Conservation (phyloP, 2,797 vertebrate genomes). For the Ambastaia sidthimunki region DNA sequence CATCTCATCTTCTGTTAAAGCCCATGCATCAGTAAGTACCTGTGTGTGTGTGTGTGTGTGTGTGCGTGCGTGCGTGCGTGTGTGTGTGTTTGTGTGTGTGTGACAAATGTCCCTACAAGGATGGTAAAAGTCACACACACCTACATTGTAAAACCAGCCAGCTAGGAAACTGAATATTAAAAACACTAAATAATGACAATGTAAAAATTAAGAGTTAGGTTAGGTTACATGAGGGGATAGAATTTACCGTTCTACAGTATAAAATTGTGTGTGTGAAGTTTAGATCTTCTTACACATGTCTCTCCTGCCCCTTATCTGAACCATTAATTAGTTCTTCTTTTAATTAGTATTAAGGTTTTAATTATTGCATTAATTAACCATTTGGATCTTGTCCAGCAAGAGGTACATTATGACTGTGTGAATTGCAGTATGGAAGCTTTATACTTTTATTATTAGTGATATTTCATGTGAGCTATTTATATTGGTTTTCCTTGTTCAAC, state of each 20-base stretch:
- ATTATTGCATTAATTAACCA: constrained; percentile 44
- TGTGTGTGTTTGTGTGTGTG: constrained; percentile 31
- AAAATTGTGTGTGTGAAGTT: background rate
- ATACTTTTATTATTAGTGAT: background rate
- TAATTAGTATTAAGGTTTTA: constrained; percentile 50
- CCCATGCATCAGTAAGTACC: constrained; percentile 90
- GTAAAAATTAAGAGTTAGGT: background rate
- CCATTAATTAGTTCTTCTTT: constrained; percentile 45
- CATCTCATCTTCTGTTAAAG: constrained; percentile 88
- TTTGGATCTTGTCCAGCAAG: constrained; percentile 44
- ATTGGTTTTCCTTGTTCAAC: background rate
- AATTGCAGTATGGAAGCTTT: constrained; percentile 3
- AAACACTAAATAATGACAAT: no score
- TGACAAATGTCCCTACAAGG: background rate
- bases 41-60: constrained; percentile 47
- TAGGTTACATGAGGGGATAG: background rate
- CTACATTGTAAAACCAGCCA: no score
- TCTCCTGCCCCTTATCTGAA: constrained; percentile 41
- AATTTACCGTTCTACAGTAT: constrained; percentile 3
- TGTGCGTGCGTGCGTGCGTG: no score
- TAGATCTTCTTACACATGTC: background rate
- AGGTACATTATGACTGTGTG: constrained; percentile 43
- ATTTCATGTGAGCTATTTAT: background rate
- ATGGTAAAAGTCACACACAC: background rate
- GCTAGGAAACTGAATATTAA: background rate